These are phyloP conservation scores for Myotis pilosus DNA, from an alignment of 2,797 vertebrate species.

Conservation along the genomic window DNA sequence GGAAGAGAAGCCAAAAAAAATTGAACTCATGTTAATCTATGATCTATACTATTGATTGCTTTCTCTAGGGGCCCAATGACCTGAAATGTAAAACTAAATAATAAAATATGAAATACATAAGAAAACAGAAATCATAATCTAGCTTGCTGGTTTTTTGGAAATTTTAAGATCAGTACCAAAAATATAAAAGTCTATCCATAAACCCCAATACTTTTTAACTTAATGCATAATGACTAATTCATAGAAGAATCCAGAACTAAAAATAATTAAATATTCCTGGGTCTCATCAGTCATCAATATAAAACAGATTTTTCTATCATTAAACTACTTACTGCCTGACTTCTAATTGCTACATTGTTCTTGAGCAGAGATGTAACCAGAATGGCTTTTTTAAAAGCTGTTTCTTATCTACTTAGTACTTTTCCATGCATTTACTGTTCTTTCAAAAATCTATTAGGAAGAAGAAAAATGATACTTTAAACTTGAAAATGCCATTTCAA, in stretches of 20 bases:
- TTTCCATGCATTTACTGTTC: conserved; percentile 38
- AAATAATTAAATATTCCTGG: neutral
- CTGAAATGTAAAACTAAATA: neutral
- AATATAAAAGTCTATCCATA: neutral
- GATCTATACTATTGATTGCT: neutral
- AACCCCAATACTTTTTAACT: neutral
- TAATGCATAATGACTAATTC: neutral
- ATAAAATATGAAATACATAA: neutral
- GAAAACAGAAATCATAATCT: neutral
- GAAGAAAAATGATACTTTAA: neutral
- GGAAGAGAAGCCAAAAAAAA: neutral
- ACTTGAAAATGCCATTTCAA: conserved; percentile 42
- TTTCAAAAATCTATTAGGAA: conserved; percentile 43
- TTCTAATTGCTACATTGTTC: conserved; percentile 37
- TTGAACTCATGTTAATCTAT: neutral
- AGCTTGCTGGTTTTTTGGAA: neutral
- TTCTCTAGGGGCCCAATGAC: neutral
- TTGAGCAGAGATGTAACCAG: neutral
- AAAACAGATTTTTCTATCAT: conserved; percentile 34
- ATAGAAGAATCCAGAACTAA: neutral
- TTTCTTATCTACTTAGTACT: conserved; percentile 38
- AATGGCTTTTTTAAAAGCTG: neutral
- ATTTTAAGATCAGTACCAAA: neutral
- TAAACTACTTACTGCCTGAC: conserved; percentile 17
- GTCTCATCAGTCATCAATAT: neutral